Evolutionary conservation across 2,888 invertebrate genomes (phyloP), one percentile per base, ranked within the genome.

Genomic region (Drosophila nigricruria): DNA sequence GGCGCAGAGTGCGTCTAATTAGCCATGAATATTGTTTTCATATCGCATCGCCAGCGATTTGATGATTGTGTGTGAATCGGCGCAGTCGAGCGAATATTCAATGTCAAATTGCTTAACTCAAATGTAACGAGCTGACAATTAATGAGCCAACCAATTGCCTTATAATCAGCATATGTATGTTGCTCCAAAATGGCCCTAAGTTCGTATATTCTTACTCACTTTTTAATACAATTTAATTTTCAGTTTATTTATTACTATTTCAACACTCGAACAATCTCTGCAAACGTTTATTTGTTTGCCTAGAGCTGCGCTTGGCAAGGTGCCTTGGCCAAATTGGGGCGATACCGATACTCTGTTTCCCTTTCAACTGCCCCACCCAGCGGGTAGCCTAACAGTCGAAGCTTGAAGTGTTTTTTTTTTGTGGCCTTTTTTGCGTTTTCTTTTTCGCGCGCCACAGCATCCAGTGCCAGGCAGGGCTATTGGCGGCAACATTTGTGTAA

Each of bases 331-430:
- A 23, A 74, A 75, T 70, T 63, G 63, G 57, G 68, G 68, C 68
- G 53, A 47, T 57, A n/a, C 56, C 45, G 38, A 36, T 57, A 23
- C 54, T 47, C 36, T 14, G 65, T 49, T 57, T 61, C 58, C 27
- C 49, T 78, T 78, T 78, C 74, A 62, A 60, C 62, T 62, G 65
- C 52, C 59, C 34, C 62, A 45, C 79, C 79, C 62, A 79, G 20
- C 32, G 40, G 36, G 43, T 27, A 40, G 30, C 27, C 61, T 53
- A 73, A 77, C 36, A 49, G 52, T 18, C 32, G n/a, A 16, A 18
- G 43, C 42, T 75, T 62, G 38, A 47, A 70, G 54, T 59, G 59
- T 42, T 23, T 43, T 36, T 16, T 16, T 16, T 8, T n/a, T 10
- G 14, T 38, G 38, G 14, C n/a, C 5, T 23, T 32, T 40, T 32